phyloP scores from a whole-genome alignment of 1,140 invertebrate genomes.

The Drosophila lacertosa region DNA sequence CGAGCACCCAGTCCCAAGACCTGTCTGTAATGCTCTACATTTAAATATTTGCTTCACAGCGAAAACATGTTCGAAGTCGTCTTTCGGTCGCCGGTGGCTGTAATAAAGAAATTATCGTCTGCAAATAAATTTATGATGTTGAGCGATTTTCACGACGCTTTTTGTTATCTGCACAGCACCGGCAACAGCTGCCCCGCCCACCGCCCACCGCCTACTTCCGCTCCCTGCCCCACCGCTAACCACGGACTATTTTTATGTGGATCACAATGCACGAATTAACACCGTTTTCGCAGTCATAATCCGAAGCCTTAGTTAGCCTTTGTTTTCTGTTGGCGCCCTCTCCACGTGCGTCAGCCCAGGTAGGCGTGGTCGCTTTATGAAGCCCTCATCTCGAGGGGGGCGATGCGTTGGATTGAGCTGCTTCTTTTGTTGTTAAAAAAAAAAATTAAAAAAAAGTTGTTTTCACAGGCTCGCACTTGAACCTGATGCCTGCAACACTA shows the following conservation, averaged over 20 bases:
- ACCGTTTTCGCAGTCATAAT: slow-evolving; percentile 19
- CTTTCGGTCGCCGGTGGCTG: slow-evolving; percentile 39
- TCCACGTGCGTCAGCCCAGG: neutral
- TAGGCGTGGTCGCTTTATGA: slow-evolving; percentile 4
- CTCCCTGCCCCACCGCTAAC: slow-evolving; percentile 9
- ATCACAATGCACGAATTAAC: slow-evolving; percentile 70
- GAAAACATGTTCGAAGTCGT: slow-evolving; percentile 11
- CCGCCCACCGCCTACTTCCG: no score
- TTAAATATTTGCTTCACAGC: slow-evolving; percentile 53
- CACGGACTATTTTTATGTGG: slow-evolving; percentile 58
- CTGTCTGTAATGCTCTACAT: slow-evolving; percentile 8
- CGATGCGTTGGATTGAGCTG: neutral
- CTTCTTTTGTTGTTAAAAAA: no score
- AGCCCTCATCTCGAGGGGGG: neutral
- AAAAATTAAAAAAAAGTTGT: no score
- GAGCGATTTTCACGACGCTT: slow-evolving; percentile 38
- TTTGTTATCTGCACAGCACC: slow-evolving; percentile 56
- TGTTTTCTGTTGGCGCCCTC: slow-evolving; percentile 5
- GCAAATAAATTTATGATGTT: slow-evolving; percentile 75
- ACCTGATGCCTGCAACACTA: slow-evolving; percentile 42
- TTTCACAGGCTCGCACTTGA: slow-evolving; percentile 40
- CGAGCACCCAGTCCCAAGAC: neutral
- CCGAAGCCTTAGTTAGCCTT: slow-evolving; percentile 9
- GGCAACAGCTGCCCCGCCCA: slow-evolving; percentile 7
- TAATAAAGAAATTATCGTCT: slow-evolving; percentile 80